Evolutionary conservation across 2,113 vertebrate genomes (phyloP).

Genomic region (Sardina pilchardus): DNA sequence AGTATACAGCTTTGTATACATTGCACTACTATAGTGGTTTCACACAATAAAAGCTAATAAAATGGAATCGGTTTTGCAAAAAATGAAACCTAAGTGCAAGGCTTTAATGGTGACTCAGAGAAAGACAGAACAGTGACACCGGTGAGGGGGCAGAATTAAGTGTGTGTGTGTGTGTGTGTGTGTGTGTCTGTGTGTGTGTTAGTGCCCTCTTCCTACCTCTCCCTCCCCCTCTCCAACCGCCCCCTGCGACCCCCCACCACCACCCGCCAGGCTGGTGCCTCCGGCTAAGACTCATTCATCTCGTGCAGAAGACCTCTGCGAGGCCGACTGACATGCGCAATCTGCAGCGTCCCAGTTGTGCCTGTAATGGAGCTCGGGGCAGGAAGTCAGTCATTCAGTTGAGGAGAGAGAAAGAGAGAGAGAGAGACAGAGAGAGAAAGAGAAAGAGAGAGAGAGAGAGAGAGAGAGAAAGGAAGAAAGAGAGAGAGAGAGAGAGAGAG

Average conservation of each 20-base stretch:
- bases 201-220: slow-evolving; percentile 36
- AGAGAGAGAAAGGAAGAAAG: neutral
- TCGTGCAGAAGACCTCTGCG: slow-evolving; percentile 37
- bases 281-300: slow-evolving; percentile 42
- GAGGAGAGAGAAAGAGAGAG: neutral
- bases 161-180: neutral
- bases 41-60: neutral
- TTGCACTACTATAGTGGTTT: neutral
- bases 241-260: neutral
- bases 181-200: slow-evolving; percentile 28
- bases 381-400: slow-evolving; percentile 53
- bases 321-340: slow-evolving; percentile 37
- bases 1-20: neutral
- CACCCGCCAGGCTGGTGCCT: slow-evolving; percentile 34
- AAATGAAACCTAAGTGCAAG: neutral
- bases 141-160: slow-evolving; percentile 1
- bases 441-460: neutral
- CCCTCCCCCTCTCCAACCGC: neutral
- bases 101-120: neutral
- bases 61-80: neutral
- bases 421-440: neutral
- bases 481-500: slow-evolving; percentile 14
- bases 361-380: slow-evolving; percentile 45
- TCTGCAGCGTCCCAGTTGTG: slow-evolving; percentile 39
- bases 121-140: neutral